These are phyloP conservation scores for Drosophila multiciliata DNA, from an alignment of 2,888 invertebrate genomes.

Conservation along the genomic window DNA sequence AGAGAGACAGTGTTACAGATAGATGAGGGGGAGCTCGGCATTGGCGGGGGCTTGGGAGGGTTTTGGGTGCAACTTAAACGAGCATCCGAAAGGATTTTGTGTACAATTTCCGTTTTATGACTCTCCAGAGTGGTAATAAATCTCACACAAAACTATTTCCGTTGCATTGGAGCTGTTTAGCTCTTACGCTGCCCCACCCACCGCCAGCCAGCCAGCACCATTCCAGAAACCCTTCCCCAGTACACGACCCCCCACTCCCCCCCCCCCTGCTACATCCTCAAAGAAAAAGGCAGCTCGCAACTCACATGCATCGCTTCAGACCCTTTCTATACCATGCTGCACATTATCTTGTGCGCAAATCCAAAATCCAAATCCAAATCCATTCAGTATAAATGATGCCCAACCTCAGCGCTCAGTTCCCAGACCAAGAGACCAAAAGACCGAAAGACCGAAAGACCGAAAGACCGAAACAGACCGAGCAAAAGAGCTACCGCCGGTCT, in stretches of 20 bases:
- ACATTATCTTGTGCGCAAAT: conserved; percentile 79
- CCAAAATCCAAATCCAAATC: conserved; percentile 76
- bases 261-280: too few species aligned
- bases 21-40: conserved; percentile 2
- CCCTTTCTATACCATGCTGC: conserved; percentile 39
- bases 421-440: conserved; percentile 3
- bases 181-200: conserved; percentile 34
- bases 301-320: conserved; percentile 59
- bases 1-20: conserved; percentile 12
- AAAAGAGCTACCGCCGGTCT: conserved; percentile 46
- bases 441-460: not conserved
- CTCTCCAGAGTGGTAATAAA: conserved; percentile 85
- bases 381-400: conserved; percentile 78
- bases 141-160: conserved; percentile 85
- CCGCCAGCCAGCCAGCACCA: not conserved
- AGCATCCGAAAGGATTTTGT: conserved; percentile 84
- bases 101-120: conserved; percentile 85
- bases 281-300: not conserved
- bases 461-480: conserved; percentile 6
- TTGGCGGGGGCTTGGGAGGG: not conserved
- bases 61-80: conserved; percentile 73
- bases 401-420: conserved; percentile 15
- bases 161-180: conserved; percentile 82
- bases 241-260: not conserved
- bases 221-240: not conserved